Percentiles rank a stretch among this genome's conserved stretches.
Conservation (phyloP, 1,140 invertebrate genomes). For the Solenopsis invicta region DNA sequence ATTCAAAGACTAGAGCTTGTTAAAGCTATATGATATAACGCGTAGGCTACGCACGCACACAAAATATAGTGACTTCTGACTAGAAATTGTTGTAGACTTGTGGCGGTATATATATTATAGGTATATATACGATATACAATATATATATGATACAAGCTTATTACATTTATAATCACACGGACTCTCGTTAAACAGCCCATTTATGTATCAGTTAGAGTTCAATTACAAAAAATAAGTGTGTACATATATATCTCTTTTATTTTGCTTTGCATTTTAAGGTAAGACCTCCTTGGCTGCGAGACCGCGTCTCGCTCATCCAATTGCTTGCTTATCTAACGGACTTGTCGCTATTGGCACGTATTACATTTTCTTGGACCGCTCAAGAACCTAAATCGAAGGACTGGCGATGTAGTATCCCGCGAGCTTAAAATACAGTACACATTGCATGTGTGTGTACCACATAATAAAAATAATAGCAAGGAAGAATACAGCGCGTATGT, state of each 20-base stretch:
- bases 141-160: conserved; percentile 51
- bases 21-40: conserved; percentile 71
- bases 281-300: conserved; percentile 65
- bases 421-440: conserved; percentile 5
- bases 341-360: conserved; percentile 84
- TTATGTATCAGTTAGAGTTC: conserved; percentile 54
- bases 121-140: conserved; percentile 30
- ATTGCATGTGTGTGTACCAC: not conserved
- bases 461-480: conserved; percentile 17
- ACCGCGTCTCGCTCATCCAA: conserved; percentile 42
- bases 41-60: conserved; percentile 72
- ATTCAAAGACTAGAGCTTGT: conserved; percentile 65
- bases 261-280: conserved; percentile 59
- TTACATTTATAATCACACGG: conserved; percentile 35
- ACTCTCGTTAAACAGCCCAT: conserved; percentile 39
- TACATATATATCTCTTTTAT: conserved; percentile 65
- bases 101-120: conserved; percentile 8
- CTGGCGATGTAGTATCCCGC: not conserved
- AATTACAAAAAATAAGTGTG: conserved; percentile 85
- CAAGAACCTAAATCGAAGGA: conserved; percentile 49
- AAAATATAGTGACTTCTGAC: conserved; percentile 74
- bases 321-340: conserved; percentile 75
- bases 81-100: conserved; percentile 59
- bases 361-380: conserved; percentile 81
- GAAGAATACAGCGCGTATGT: not conserved